Percentiles rank a stretch among this genome's conserved stretches.
Evolutionary conservation across 37 sponge, comb jelly and placozoan genomes (phyloP).

Genomic region (Eunapius fragilis): DNA sequence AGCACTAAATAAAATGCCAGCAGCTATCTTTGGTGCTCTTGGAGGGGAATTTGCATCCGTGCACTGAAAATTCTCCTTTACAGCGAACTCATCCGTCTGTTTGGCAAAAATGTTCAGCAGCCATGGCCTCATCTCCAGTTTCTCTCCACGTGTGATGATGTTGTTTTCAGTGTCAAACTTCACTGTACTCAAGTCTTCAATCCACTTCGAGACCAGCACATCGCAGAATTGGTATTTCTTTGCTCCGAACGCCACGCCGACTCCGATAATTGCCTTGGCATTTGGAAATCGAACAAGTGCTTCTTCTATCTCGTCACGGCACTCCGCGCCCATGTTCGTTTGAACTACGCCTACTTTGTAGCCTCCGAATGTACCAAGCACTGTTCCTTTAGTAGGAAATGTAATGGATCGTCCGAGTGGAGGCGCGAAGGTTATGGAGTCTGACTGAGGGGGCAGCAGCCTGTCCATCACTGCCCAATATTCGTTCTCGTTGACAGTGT

Average conservation of each 20-base stretch:
- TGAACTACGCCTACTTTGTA: constrained; percentile 9
- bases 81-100: background rate
- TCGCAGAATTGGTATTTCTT: constrained; percentile 3
- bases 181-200: background rate
- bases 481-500: constrained; percentile 16
- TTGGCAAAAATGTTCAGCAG: background rate
- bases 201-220: constrained; percentile 29
- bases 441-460: background rate
- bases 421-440: background rate
- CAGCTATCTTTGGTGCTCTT: background rate
- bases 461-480: constrained; percentile 9
- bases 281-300: constrained; percentile 11
- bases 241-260: constrained; percentile 8
- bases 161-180: background rate
- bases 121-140: background rate
- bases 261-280: background rate
- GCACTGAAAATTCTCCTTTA: background rate
- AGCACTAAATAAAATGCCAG: background rate
- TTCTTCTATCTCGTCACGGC: constrained; percentile 4
- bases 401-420: background rate
- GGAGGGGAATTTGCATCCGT: background rate
- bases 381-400: background rate
- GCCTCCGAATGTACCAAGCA: constrained; percentile 24
- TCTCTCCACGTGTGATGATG: background rate
- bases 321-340: constrained; percentile 10